Percentiles rank a stretch among this genome's conserved stretches.
Conservation (phyloP, 2,113 vertebrate genomes). For the Eptesicus fuscus region DNA sequence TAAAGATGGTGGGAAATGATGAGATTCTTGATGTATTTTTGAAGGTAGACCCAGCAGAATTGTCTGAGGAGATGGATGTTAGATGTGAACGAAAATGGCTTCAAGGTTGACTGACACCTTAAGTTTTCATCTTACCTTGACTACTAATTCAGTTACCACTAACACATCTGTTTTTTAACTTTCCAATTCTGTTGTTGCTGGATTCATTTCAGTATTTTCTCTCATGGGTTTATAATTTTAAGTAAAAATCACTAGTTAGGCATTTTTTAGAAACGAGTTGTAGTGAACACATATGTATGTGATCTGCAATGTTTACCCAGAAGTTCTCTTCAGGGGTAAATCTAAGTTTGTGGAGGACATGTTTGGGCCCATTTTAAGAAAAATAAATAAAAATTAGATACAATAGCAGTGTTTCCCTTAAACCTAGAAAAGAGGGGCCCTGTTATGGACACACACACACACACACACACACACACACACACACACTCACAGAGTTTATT, state of each 20-base stretch:
- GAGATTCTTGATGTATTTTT: neutral
- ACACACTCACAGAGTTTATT: neutral
- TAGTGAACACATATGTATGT: neutral
- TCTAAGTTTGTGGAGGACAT: neutral
- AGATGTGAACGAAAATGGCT: neutral
- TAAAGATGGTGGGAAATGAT: neutral
- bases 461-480: neutral
- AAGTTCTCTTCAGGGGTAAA: neutral
- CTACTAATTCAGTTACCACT: neutral
- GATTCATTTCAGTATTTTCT: constrained; percentile 31
- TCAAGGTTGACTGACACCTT: neutral
- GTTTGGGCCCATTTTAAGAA: neutral
- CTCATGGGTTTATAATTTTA: neutral
- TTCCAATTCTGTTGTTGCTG: neutral
- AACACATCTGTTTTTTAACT: constrained; percentile 1
- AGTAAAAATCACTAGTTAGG: neutral
- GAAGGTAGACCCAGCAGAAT: neutral
- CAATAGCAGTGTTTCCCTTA: neutral
- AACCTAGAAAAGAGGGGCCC: neutral
- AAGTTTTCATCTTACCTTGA: neutral
- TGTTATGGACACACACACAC: neutral
- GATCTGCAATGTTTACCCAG: neutral
- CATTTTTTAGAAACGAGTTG: neutral
- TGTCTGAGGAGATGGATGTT: neutral
- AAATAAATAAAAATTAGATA: neutral